Conservation (phyloP, 2,797 vertebrate species). For the Scolopax bukidnonensis region DNA sequence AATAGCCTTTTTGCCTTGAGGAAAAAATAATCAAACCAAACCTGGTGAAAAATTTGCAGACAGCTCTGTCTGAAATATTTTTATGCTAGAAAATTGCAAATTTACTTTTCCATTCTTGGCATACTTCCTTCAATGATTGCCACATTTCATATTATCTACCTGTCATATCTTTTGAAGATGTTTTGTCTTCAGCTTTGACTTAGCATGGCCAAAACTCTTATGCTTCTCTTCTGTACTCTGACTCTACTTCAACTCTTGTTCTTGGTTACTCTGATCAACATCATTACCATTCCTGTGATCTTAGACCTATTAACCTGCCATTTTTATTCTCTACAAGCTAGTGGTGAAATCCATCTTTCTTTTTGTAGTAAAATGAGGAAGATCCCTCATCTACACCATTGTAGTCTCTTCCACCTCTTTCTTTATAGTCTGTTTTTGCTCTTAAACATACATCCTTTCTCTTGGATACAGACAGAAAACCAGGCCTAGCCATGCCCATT, state of each 20-base stretch:
- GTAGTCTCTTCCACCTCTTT: not conserved
- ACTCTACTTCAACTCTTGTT: not conserved
- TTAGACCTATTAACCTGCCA: not conserved
- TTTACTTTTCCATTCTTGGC: not conserved
- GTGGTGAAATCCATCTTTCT: not conserved
- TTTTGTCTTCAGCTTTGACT: not conserved
- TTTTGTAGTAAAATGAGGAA: not conserved
- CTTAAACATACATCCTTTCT: rapidly evolving
- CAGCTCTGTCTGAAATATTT: not conserved
- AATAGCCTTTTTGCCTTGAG: not conserved
- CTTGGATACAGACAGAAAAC: not conserved
- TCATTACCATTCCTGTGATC: not conserved
- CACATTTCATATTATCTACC: not conserved
- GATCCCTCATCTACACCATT: not conserved
- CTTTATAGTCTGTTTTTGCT: not conserved
- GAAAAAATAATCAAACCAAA: not conserved
- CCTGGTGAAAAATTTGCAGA: not conserved
- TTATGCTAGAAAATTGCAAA: not conserved
- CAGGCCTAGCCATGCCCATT: not conserved
- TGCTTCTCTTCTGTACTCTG: not conserved
- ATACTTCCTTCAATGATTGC: not conserved
- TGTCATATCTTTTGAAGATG: not conserved
- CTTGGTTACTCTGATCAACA: not conserved
- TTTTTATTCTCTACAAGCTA: not conserved
- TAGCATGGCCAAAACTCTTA: not conserved